Conservation (phyloP, 2,888 invertebrate genomes). For the Patella depressa region DNA sequence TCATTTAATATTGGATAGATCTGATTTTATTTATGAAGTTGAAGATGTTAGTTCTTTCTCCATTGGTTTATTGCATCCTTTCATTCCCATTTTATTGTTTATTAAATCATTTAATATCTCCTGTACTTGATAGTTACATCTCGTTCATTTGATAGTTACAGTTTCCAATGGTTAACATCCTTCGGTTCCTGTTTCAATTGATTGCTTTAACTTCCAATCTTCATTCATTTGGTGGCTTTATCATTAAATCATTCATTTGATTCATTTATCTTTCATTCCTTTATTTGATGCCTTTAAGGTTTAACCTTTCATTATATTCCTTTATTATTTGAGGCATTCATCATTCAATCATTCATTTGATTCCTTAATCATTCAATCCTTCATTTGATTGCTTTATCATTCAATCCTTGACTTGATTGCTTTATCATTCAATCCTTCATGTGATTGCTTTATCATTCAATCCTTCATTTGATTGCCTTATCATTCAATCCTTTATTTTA, state of each 20-base stretch:
- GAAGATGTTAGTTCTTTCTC: too few relatives aligned
- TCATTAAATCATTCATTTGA: neutral
- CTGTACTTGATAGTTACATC: too few relatives aligned
- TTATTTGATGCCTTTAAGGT: neutral
- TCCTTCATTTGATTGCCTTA: neutral
- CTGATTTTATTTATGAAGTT: too few relatives aligned
- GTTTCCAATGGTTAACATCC: too few relatives aligned
- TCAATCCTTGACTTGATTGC: slow-evolving; percentile 5
- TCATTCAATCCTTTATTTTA: slow-evolving; percentile 2
- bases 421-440: neutral
- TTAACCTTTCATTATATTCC: neutral
- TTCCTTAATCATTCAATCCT: neutral
- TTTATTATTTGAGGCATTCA: neutral
- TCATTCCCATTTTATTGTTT: too few relatives aligned
- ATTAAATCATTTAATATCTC: too few relatives aligned
- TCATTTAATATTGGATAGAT: too few relatives aligned
- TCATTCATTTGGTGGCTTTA: slow-evolving; percentile 11
- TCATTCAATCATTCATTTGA: neutral
- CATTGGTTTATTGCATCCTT: too few relatives aligned
- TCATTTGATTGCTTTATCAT: neutral
- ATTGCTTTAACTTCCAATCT: slow-evolving; percentile 4
- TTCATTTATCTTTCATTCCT: neutral
- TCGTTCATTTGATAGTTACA: too few relatives aligned
- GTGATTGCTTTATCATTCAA: slow-evolving; percentile 8
- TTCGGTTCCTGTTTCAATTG: neutral